Conservation (phyloP, 2,797 vertebrate genomes). For the Dendrocincla fuliginosa region DNA sequence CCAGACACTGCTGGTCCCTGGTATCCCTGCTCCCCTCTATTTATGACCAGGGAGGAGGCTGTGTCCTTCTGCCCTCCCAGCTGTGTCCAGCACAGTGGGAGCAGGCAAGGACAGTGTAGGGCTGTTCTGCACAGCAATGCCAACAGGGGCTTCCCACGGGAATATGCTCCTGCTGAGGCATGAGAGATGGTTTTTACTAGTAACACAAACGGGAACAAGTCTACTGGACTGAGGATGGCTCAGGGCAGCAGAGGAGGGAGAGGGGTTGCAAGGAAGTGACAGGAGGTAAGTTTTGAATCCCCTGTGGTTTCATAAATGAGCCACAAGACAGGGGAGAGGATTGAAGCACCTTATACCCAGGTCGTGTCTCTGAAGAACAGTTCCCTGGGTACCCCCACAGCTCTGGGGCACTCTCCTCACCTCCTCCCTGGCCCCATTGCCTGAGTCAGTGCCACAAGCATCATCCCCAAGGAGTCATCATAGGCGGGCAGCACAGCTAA, state of each 20-base stretch:
- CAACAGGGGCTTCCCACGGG: rapidly evolving
- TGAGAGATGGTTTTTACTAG: background rate
- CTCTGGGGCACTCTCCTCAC: background rate
- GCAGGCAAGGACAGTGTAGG: rapidly evolving
- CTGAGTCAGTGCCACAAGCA: background rate
- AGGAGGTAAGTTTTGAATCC: background rate
- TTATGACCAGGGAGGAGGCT: background rate
- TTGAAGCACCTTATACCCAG: rapidly evolving
- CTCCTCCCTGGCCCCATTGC: background rate
- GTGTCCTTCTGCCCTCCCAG: background rate
- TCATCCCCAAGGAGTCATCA: rapidly evolving
- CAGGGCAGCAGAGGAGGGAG: background rate
- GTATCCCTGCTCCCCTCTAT: background rate
- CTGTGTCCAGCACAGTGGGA: background rate
- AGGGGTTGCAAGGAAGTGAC: background rate
- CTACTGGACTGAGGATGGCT: background rate
- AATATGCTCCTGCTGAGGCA: background rate
- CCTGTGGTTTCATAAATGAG: background rate
- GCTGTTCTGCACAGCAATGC: background rate
- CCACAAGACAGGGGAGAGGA: background rate
- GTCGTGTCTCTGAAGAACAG: background rate
- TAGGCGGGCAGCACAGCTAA: background rate
- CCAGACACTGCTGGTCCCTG: background rate
- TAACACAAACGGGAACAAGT: background rate
- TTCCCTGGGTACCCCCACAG: rapidly evolving